A percentile compares a stretch with the other conserved stretches of the same genome.
Conservation (phyloP, 2,113 vertebrate genomes). For the Prinia subflava region DNA sequence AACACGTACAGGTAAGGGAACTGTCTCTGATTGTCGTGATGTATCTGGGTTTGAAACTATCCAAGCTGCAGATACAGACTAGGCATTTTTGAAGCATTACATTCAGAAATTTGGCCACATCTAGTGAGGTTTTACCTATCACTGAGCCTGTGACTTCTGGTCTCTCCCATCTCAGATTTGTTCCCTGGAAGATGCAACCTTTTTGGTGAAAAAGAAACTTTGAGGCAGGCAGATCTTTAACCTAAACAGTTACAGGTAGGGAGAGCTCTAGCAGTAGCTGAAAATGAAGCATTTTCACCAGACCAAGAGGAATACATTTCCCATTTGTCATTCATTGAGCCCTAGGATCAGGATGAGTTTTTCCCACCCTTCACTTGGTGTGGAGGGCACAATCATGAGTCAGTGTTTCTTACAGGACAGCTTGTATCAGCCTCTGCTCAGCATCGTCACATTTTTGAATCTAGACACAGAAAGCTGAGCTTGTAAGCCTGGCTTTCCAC, state of each 20-base stretch:
- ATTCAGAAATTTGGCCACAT: background rate
- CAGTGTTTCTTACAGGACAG: background rate
- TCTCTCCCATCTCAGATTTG: background rate
- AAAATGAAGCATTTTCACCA: background rate
- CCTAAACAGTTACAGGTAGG: background rate
- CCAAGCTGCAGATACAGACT: background rate
- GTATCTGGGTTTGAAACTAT: background rate
- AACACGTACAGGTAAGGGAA: conserved; percentile 87
- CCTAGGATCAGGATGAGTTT: background rate
- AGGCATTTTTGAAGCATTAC: background rate
- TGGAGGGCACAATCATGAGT: background rate
- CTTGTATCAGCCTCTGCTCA: background rate
- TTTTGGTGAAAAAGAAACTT: background rate
- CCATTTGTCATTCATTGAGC: background rate
- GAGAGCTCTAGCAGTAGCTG: background rate
- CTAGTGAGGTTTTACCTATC: background rate
- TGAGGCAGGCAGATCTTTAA: background rate
- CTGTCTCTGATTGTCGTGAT: rapidly evolving
- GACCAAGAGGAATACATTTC: background rate
- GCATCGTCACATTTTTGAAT: background rate
- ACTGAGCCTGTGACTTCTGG: background rate
- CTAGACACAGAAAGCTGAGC: background rate
- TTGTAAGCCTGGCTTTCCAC: background rate
- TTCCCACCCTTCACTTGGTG: background rate
- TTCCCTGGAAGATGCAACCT: background rate